Evolutionary conservation across 1,140 invertebrate species (phyloP), one percentile per base, ranked within the genome.

Genomic region (Caerostris extrusa): DNA sequence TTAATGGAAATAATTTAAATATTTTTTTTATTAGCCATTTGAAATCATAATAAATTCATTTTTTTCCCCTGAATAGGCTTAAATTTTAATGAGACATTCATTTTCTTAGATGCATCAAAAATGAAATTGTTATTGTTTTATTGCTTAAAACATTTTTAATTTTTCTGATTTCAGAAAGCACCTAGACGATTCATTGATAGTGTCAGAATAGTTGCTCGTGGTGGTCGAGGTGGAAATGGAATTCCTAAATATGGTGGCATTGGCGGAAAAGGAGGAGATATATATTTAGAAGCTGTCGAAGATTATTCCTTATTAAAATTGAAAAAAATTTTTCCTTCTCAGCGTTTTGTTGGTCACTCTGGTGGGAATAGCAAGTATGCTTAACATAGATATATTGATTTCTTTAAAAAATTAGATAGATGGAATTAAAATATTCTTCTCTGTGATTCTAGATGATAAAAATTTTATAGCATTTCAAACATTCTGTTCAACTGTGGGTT

Each of bases 231-330:
- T 12, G 98, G 97, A 4, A 97, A 97, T 95, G 98, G 98, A 3
- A 95, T 97, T 71, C 97, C 97, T 1, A 97, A 97, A 95, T 98
- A 97, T 96, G 98, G 98, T 14, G 98, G 98, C 6, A 95, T 98
- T 10, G 98, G 98, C 53, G 98, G 98, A 0, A 97, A 97, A 95
- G 98, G 98, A 19, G 98, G 98, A 17, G 97, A 98, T 96, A 97
- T 99, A 14, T 97, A 97, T 95, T 96, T 98, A 19, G 95, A 97
- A 61, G 98, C 97, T 0, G 97, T 97, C 94, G 97, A 98, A 95
- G 95, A 96, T 10, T 95, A 97, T 3, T 97, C 96, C 67, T 96
- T 98, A 5, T 96, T 96, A 61, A 96, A 96, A 57, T 96, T 98
- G 8, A 95, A 96, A 17, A 95, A 95, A 86, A 96, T 96, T 94